phyloP scores from a whole-genome alignment of 2,888 invertebrate species.

The Mythimna albipuncta region DNA sequence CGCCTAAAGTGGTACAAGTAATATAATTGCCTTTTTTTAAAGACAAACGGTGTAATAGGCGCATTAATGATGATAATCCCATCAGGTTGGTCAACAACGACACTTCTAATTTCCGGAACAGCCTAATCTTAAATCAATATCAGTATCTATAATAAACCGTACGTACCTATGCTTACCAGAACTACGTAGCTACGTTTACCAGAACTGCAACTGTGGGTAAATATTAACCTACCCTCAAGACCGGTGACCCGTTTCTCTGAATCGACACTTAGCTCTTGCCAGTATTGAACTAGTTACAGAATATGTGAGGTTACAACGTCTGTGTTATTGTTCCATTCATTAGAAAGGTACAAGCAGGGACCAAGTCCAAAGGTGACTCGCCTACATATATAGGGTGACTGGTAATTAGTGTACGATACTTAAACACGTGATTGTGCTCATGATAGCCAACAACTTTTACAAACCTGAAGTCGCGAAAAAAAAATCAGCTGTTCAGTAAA shows the following conservation, averaged over 20 bases:
- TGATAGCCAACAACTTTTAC: too few species aligned
- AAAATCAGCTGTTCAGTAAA: too few species aligned
- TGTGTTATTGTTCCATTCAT: slow-evolving; percentile 12
- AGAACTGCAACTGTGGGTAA: slow-evolving; percentile 35
- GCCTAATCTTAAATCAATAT: neutral
- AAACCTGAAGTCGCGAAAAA: too few species aligned
- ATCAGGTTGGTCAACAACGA: too few species aligned
- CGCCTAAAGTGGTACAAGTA: too few species aligned
- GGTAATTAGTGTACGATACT: too few species aligned
- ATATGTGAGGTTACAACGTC: slow-evolving; percentile 6
- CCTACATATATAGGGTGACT: neutral
- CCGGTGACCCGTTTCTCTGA: slow-evolving; percentile 48
- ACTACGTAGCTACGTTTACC: slow-evolving; percentile 9
- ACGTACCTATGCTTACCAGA: neutral
- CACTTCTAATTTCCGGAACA: too few species aligned
- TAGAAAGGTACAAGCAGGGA: neutral
- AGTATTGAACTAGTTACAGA: slow-evolving; percentile 38
- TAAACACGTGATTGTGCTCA: too few species aligned
- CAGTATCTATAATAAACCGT: neutral
- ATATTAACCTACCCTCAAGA: slow-evolving; percentile 40
- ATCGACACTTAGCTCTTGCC: slow-evolving; percentile 44
- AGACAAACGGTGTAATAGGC: too few species aligned
- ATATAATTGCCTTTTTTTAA: too few species aligned
- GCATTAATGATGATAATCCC: too few species aligned
- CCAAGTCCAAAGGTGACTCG: neutral